Conservation (phyloP, 2,888 invertebrate genomes). For the Gasteruption jaculator region DNA sequence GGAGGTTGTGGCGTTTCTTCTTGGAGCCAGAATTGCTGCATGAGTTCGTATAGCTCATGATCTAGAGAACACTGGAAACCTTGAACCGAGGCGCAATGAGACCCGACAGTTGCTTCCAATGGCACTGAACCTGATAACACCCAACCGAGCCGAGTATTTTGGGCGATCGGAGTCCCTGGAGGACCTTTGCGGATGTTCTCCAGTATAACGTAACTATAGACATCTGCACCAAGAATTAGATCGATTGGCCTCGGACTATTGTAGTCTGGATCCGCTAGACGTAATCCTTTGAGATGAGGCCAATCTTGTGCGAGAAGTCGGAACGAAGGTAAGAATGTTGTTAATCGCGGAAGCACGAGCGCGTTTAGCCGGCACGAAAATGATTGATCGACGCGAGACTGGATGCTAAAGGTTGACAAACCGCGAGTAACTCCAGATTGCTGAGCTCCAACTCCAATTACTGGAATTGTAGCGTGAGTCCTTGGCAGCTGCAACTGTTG, state of each 20-base stretch:
- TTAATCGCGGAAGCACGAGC: constrained; percentile 10
- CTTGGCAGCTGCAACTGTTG: constrained; percentile 2
- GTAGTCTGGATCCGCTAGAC: constrained; percentile 17
- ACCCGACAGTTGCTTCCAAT: not conserved
- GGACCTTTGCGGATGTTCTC: constrained; percentile 12
- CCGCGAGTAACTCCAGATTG: constrained; percentile 9
- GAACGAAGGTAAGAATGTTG: constrained; percentile 12
- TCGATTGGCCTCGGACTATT: constrained; percentile 12
- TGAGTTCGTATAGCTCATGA: constrained; percentile 11
- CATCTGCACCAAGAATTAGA: constrained; percentile 16
- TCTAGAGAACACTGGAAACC: constrained; percentile 18
- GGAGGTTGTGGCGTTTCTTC: constrained; percentile 12
- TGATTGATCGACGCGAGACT: constrained; percentile 5
- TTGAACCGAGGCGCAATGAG: constrained; percentile 3
- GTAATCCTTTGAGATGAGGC: constrained; percentile 15
- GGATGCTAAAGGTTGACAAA: constrained; percentile 6
- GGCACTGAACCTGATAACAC: constrained; percentile 10
- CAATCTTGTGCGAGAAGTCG: constrained; percentile 1
- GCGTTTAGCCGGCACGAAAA: constrained; percentile 6
- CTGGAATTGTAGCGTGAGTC: no score
- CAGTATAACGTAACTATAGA: constrained; percentile 13
- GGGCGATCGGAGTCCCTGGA: constrained; percentile 13
- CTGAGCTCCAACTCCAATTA: constrained; percentile 11
- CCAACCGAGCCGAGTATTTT: constrained; percentile 17
- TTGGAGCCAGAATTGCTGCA: constrained; percentile 17